phyloP scores from a whole-genome alignment of 2,797 vertebrate genomes.

The Rhynchotus rufescens region DNA sequence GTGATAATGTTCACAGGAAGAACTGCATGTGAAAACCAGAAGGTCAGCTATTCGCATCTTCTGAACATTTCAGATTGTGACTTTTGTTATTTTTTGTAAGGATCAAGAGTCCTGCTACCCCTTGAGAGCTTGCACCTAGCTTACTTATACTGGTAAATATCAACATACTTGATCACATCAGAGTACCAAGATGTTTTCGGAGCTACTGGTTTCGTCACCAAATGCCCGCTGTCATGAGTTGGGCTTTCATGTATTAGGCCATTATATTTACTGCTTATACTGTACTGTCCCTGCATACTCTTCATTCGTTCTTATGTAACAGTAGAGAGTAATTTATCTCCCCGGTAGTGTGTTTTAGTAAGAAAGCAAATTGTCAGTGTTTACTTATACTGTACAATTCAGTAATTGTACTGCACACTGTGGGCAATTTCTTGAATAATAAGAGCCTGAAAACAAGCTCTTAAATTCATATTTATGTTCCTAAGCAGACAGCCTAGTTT shows the following conservation, averaged over 20 bases:
- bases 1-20: background rate
- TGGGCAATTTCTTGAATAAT: background rate
- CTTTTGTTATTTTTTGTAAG: background rate
- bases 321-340: background rate
- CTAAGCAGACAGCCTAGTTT: background rate
- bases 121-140: background rate
- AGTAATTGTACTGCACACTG: background rate
- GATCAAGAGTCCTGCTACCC: background rate
- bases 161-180: background rate
- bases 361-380: background rate
- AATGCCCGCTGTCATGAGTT: background rate
- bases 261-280: background rate
- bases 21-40: background rate
- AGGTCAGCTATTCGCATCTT: background rate
- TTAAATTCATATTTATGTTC: background rate
- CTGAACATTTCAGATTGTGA: background rate
- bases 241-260: background rate
- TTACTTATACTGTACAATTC: conserved; percentile 6
- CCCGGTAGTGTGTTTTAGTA: background rate
- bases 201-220: background rate
- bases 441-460: background rate
- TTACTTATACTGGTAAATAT: background rate
- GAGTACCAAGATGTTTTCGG: background rate
- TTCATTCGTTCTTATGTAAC: background rate
- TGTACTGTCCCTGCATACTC: background rate